Evolutionary conservation across 2,888 invertebrate species (phyloP), one percentile per base, ranked within the genome.

Genomic region (Callyntrura guangdongensis): DNA sequence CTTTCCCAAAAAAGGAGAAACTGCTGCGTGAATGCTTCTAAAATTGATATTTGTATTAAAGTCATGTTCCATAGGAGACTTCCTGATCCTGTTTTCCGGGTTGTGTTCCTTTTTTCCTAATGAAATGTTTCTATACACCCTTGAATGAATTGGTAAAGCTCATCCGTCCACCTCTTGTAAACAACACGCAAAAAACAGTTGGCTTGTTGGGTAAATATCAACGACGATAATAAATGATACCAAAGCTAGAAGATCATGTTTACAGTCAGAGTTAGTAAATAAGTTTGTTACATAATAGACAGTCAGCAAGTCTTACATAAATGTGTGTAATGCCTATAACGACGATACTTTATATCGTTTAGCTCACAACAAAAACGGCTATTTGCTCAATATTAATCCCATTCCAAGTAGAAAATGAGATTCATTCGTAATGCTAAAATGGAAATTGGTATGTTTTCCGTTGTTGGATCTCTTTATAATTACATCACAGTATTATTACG

Each of bases 391-490:
- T 53, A 77, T 56, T 77, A 86, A 86, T 85, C 67, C 67, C 17
- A 77, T 61, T 86, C 56, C 59, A 61, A 67, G 11, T 2, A 69
- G 79, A 77, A 64, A 86, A 77, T 86, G 49, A 77, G 77, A 79
- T 86, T 86, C 61, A 69, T 6, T 47, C n/a, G n/a, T 45, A 56
- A 56, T 45, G 20, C 20, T 27, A 17, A 82, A n/a, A 79, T 59
- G 72, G 72, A 83, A 74, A 89, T 89, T 72, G 83, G 89, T 89
- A 53, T 61, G 74, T 89, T 56, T 72, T 74, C 74, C 6, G 82
- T 45, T 47, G 64, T 79, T 86, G 56, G 67, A 77, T 56, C 47
- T 56, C 56, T 89, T 69, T 85, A 86, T 82, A 88, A 88, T 90
- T 90, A 79, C 79, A 72, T 90, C 81, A 90, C 81, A 36, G n/a